Conservation (phyloP, 2,797 vertebrate species). For the Myripristis murdjan region DNA sequence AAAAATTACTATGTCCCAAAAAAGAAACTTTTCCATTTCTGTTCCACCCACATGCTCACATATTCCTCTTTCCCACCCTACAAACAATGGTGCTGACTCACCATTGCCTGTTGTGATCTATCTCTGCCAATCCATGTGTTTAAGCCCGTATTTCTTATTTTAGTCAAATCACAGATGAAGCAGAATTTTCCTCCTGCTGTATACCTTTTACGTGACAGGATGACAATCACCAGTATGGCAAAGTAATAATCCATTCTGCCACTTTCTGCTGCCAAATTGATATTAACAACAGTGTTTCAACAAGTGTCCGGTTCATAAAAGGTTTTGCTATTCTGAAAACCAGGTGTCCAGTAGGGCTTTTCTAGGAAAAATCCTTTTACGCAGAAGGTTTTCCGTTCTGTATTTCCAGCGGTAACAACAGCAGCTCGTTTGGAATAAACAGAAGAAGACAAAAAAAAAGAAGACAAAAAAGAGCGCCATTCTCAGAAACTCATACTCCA, state of each 20-base stretch:
- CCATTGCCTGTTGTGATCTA: slow-evolving; percentile 34
- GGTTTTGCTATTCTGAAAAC: too few relatives aligned
- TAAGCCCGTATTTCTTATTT: slow-evolving; percentile 32
- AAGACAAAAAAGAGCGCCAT: too few relatives aligned
- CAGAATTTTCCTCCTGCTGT: slow-evolving; percentile 34
- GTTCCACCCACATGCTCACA: slow-evolving; percentile 50
- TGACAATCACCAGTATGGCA: neutral
- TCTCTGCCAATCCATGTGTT: slow-evolving; percentile 41
- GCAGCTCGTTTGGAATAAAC: too few relatives aligned
- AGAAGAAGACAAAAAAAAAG: too few relatives aligned
- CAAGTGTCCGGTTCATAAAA: too few relatives aligned
- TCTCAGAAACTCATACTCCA: too few relatives aligned
- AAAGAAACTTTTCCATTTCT: slow-evolving; percentile 60
- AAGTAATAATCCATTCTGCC: slow-evolving; percentile 3
- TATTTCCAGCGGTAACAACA: too few relatives aligned
- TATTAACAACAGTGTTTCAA: too few relatives aligned
- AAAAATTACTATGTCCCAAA: slow-evolving; percentile 48
- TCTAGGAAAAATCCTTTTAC: too few relatives aligned
- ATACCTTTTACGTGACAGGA: neutral
- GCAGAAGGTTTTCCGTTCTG: too few relatives aligned
- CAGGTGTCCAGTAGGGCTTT: too few relatives aligned
- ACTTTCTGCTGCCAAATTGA: too few relatives aligned
- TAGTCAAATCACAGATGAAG: slow-evolving; percentile 38
- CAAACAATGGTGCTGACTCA: slow-evolving; percentile 68
- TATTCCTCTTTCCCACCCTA: slow-evolving; percentile 58